Evolutionary conservation across 2,113 vertebrate species (phyloP), one percentile per base, ranked within the genome.

Genomic region (Prinia subflava): DNA sequence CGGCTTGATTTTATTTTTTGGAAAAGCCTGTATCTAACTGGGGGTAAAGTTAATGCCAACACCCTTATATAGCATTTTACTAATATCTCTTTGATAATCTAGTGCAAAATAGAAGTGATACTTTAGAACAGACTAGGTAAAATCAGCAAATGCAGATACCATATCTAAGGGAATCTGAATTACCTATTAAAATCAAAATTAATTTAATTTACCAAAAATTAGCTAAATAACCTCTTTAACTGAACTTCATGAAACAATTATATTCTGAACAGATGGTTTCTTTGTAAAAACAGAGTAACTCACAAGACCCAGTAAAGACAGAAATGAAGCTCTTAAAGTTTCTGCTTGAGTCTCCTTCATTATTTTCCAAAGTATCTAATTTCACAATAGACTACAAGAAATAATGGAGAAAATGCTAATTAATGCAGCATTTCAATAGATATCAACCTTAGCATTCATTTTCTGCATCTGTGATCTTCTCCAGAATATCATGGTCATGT

Each of bases 61-160:
- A 96, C 91, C 97, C 95, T 93, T 96, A 93, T 68, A 92, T 86
- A 97, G 90, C 92, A 89, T 96, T 95, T 92, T 96, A 94, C 86
- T 96, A 74, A 88, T 76, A 96, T 87, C 79, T 95, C 83, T 95
- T 89, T 92, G 96, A 94, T 96, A 97, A 97, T 95, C 97, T 96
- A 98, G 85, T 95, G 95, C 94, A 88, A n/a, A n/a, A 95, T 86
- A 95, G 96, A 97, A 96, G 95, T 87, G 94, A 97, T 93, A 96
- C 81, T 89, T 96, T 46, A 94, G 97, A 96, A 87, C 9, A 89
- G 92, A 86, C 90, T 89, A 95, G 78, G 91, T 96, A 95, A 96
- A 94, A 97, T 90, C 92, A 94, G 90, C 90, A 95, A 97, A 95
- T 95, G 90, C 97, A 95, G 96, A 94, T 91, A 91, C 49, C 63